Base-by-base conservation (phyloP, 2,113 vertebrate species). In the Hydrolagus affinis region DNA sequence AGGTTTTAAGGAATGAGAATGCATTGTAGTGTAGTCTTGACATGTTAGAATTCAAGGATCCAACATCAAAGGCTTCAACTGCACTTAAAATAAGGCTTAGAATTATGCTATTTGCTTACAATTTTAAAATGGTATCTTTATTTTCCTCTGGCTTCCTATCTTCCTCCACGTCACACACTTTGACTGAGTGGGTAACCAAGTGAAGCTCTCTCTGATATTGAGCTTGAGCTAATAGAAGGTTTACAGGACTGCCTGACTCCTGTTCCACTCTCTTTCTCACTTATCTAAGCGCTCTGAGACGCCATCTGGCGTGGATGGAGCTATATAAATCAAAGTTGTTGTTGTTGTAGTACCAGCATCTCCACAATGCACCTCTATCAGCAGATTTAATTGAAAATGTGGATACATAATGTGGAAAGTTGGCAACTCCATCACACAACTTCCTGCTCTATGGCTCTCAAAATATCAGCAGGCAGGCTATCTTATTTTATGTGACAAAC, bases 1-100 rank as follows among this genome's bases (percentile, higher is more conserved):
- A 96, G 96, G 94, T 25, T 60, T 75, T 66, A 32, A 7, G 28
- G 28, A 83, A 66, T 68, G 28, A 83, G 30, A 30, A 66, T 72
- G 15, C 19, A 28, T n/a, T 9, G 23, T 72, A 28, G 4, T 30
- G 2, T 64, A 28, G 56, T 28, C 28, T 15, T 25, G 28, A 17
- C 21, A 21, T 25, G 21, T 78, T 78, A 11, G 15, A 64, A 80
- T 28, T 28, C 9, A 17, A 80, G 1, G 15, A 32, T 28, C 28
- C 25, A 44, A 44, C 44, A 44, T 44, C 44, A 44, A 44, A 44
- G 23, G 57, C 60, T 78, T 57, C 4, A 0, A 1, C 6, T 44
- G 44, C 44, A 44, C 1, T 44, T 44, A 44, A 44, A 44, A 44
- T 60, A 25, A 28, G 1, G 21, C 15, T 32, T 83, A 30, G 66